Percentiles rank a stretch among this genome's conserved stretches.
Conservation (phyloP, 2,113 vertebrate genomes). For the Aspidoscelis tigris region DNA sequence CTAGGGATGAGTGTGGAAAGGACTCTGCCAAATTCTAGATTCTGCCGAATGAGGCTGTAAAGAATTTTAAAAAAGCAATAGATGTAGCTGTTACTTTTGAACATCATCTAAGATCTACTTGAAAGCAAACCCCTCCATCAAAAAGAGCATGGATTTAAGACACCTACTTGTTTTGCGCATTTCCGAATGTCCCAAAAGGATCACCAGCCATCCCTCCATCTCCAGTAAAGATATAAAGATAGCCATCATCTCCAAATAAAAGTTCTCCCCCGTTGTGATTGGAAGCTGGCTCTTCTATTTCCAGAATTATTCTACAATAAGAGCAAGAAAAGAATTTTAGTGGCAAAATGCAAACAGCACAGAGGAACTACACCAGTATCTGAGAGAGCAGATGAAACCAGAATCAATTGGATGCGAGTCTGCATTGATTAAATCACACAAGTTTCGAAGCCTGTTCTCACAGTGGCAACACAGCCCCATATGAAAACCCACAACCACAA, state of each 20-base stretch:
- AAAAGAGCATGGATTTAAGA: neutral
- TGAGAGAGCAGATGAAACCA: neutral
- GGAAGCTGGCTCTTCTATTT: conserved; percentile 93
- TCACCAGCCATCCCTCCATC: conserved; percentile 98
- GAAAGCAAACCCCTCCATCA: neutral
- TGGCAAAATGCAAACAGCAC: neutral
- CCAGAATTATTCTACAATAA: conserved; percentile 78
- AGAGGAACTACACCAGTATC: neutral
- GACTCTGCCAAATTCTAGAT: too few species aligned
- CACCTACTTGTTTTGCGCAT: conserved; percentile 94
- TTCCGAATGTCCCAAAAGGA: conserved; percentile 93
- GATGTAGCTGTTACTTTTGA: neutral
- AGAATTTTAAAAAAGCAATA: neutral
- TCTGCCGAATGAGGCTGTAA: too few species aligned
- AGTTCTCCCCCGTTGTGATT: conserved; percentile 97
- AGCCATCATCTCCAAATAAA: conserved; percentile 91
- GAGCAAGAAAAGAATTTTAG: neutral
- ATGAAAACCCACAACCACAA: neutral
- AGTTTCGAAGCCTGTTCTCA: neutral
- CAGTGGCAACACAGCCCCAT: neutral
- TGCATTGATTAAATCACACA: neutral
- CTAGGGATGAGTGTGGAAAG: too few species aligned
- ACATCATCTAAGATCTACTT: neutral
- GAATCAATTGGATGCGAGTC: neutral
- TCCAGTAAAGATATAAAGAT: conserved; percentile 95